A percentile compares a stretch with the other conserved stretches of the same genome.
These are phyloP conservation scores for Sterrhoptilus dennistouni DNA, from an alignment of 2,113 vertebrate species.

Conservation along the genomic window DNA sequence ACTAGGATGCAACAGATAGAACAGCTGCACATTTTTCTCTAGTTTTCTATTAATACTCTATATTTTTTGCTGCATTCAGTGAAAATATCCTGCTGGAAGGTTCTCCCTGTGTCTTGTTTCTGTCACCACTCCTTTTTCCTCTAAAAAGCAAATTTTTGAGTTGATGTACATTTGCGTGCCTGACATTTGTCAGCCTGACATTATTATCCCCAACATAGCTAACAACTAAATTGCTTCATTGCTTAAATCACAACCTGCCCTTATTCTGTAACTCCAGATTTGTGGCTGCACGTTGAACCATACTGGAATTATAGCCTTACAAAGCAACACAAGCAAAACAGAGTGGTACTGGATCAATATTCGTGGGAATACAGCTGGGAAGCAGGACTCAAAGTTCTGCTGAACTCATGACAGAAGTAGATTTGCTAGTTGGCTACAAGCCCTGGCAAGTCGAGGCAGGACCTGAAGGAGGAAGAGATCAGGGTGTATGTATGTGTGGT, in stretches of 20 bases:
- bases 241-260: not conserved
- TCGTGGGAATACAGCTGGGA: not conserved
- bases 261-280: not conserved
- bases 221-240: not conserved
- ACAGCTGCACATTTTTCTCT: not conserved
- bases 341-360: not conserved
- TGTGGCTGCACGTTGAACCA: not conserved
- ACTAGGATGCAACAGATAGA: not conserved
- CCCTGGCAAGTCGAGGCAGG: not conserved
- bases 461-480: not conserved
- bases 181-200: not conserved
- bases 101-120: not conserved
- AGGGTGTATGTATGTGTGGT: not conserved
- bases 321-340: not conserved
- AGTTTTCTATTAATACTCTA: not conserved
- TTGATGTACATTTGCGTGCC: not conserved
- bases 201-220: not conserved
- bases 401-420: not conserved
- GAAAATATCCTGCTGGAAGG: not conserved
- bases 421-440: not conserved
- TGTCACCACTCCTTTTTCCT: not conserved
- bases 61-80: not conserved
- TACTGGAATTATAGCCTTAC: not conserved
- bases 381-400: not conserved
- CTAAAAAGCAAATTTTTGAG: not conserved